These are phyloP conservation scores for Nesidiocoris tenuis DNA, from an alignment of 2,888 invertebrate genomes.

Conservation along the genomic window DNA sequence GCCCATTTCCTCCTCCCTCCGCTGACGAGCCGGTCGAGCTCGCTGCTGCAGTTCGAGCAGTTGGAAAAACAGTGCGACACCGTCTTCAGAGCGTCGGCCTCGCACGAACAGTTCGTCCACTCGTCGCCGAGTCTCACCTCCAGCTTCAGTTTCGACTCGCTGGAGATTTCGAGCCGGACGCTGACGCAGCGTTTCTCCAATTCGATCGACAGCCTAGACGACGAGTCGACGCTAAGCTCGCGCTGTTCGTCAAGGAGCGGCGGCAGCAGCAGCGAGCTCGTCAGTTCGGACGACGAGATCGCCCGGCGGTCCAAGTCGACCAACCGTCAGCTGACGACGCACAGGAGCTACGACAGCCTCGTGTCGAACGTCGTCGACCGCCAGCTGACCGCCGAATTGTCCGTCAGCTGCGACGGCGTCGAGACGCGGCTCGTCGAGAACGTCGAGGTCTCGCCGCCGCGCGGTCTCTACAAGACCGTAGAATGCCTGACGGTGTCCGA, in stretches of 20 bases:
- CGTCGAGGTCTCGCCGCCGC: conserved; percentile 45
- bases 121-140: conserved; percentile 47
- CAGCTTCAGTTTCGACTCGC: conserved; percentile 52
- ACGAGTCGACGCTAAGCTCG: conserved; percentile 48
- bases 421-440: conserved; percentile 45
- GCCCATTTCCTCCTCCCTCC: conserved; percentile 37
- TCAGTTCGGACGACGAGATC: conserved; percentile 49
- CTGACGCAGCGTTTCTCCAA: conserved; percentile 57
- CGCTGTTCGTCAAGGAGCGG: conserved; percentile 25
- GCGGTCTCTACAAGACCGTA: conserved; percentile 52
- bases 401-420: conserved; percentile 51
- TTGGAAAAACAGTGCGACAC: conserved; percentile 69
- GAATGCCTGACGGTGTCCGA: conserved; percentile 50
- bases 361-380: conserved; percentile 51
- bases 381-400: conserved; percentile 49
- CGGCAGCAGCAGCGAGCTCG: conserved; percentile 48
- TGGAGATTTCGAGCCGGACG: conserved; percentile 52
- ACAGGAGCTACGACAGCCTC: conserved; percentile 59
- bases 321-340: conserved; percentile 54
- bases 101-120: conserved; percentile 50
- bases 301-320: conserved; percentile 49
- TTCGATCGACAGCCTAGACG: conserved; percentile 58
- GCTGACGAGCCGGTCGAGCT: conserved; percentile 61
- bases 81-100: conserved; percentile 54
- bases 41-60: conserved; percentile 81